phyloP scores from a whole-genome alignment of 2,797 vertebrate genomes.

The Phrynocephalus vlangalii region DNA sequence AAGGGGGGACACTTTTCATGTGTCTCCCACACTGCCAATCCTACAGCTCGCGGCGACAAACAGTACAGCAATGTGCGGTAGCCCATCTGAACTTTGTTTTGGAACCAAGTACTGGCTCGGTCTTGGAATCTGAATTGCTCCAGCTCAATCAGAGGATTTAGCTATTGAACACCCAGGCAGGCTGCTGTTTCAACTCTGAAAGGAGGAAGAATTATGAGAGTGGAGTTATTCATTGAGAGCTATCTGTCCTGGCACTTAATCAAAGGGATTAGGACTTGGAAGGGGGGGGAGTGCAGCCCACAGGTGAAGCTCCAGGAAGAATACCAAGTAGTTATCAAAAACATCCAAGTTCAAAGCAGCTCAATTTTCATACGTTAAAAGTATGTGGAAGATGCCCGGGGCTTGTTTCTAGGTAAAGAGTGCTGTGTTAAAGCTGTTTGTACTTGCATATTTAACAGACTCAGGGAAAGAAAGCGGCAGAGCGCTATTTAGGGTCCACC shows the following conservation, averaged over 20 bases:
- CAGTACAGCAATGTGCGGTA: conserved; percentile 77
- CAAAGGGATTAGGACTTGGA: conserved; percentile 98
- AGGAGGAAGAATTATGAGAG: conserved; percentile 87
- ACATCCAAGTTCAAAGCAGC: conserved; percentile 98
- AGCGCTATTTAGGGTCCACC: conserved; percentile 74
- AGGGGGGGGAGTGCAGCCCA: conserved; percentile 89
- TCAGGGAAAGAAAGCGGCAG: conserved; percentile 72
- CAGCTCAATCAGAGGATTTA: conserved; percentile 83
- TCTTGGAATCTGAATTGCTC: conserved; percentile 83
- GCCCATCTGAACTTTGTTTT: conserved; percentile 77
- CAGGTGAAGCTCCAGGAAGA: conserved; percentile 99
- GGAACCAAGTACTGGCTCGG: conserved; percentile 82
- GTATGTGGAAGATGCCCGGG: conserved; percentile 90
- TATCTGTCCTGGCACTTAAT: conserved; percentile 98
- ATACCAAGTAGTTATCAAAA: conserved; percentile 99
- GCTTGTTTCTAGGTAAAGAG: conserved; percentile 90
- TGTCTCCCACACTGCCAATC: conserved; percentile 11
- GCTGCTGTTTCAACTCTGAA: conserved; percentile 85
- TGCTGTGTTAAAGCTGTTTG: conserved; percentile 88
- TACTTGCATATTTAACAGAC: conserved; percentile 86
- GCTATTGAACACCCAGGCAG: conserved; percentile 82
- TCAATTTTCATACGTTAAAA: conserved; percentile 98
- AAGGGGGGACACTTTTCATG: conserved; percentile 34
- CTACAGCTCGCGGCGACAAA: conserved; percentile 61
- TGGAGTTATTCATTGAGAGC: conserved; percentile 86